Percentiles rank a stretch among this genome's conserved stretches.
phyloP scores from a whole-genome alignment of 2,888 invertebrate species.

The Colostygia pectinataria region DNA sequence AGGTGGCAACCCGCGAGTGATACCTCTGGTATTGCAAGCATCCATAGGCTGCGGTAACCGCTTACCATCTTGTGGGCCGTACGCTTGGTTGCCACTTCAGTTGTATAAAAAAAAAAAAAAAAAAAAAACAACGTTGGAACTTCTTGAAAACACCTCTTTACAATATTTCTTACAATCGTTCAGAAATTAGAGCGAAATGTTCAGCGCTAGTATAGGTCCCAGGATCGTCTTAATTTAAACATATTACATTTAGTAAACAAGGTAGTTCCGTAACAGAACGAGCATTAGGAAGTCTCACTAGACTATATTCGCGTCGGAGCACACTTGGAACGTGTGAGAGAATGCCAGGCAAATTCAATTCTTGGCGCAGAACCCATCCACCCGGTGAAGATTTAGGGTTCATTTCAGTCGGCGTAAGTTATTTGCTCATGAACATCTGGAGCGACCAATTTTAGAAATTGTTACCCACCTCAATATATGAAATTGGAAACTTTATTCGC shows the following conservation, averaged over 20 bases:
- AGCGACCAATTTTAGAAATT: slow-evolving; percentile 42
- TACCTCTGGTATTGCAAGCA: too few species aligned
- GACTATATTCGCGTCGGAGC: slow-evolving; percentile 32
- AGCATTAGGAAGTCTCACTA: slow-evolving; percentile 31
- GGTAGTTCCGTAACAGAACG: slow-evolving; percentile 16
- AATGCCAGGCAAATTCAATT: slow-evolving; percentile 71
- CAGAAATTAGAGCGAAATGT: too few species aligned
- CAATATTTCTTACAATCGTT: too few species aligned
- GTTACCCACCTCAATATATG: slow-evolving; percentile 33
- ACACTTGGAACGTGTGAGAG: slow-evolving; percentile 36
- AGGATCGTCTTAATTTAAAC: slow-evolving; percentile 12
- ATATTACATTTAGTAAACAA: slow-evolving; percentile 21
- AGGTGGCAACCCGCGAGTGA: too few species aligned
- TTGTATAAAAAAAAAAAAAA: too few species aligned
- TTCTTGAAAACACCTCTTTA: too few species aligned
- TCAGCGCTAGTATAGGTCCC: too few species aligned
- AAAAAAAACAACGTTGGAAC: too few species aligned
- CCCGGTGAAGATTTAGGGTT: slow-evolving; percentile 73
- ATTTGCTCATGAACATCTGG: slow-evolving; percentile 77
- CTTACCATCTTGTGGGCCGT: too few species aligned
- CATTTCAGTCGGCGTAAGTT: slow-evolving; percentile 73
- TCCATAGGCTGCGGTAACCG: too few species aligned
- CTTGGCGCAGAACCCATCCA: slow-evolving; percentile 67
- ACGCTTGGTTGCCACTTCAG: too few species aligned
- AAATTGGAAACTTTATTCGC: slow-evolving; percentile 34